Evolutionary conservation across 2,888 invertebrate species (phyloP), one percentile per base, ranked within the genome.

Genomic region (Rambutsinella grinnellia): DNA sequence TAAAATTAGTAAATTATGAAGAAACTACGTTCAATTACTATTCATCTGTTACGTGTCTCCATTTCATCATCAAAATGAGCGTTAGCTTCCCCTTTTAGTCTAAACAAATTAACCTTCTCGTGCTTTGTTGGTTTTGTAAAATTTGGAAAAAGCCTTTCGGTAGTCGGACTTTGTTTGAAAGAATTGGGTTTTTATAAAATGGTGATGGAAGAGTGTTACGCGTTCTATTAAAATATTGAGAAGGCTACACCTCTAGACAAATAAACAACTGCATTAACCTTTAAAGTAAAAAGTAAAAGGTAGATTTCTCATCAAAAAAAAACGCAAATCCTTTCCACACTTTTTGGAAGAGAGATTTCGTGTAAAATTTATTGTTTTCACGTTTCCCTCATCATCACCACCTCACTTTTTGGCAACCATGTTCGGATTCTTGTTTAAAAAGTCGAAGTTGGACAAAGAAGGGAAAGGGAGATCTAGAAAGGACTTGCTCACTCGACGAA

Each of bases 341-440:
- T n/a, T n/a, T n/a, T n/a, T n/a, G n/a, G 36, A 36, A 21, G 49
- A 66, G 53, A 19, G 19, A 61, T 53, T 46, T 57, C 57, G 57
- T 10, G 23, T 21, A 54, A 54, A 54, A 67, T 75, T 67, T 75
- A 75, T 75, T 75, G 75, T 68, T 75, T 68, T 51, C 75, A 68
- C 68, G 75, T 75, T 75, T 68, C 44, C 58, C 44, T 15, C 15
- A 8, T 21, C 54, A 19, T 5, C 36, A 36, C 13, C 13, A 36
- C 36, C 6, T 36, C 5, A 13, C 36, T 36, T 69, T 65, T 69
- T 76, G 76, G 71, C 71, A 69, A 70, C 58, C 58, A 84, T 84
- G 83, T 84, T 84, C 78, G 83, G 83, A 27, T 84, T 84, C 71
- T 57, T 83, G 27, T 83, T 83, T 60, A 82, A 80, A 71, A 80